Percentiles rank a stretch among this genome's conserved stretches.
phyloP scores from a whole-genome alignment of 2,113 vertebrate genomes.

The Solea senegalensis region DNA sequence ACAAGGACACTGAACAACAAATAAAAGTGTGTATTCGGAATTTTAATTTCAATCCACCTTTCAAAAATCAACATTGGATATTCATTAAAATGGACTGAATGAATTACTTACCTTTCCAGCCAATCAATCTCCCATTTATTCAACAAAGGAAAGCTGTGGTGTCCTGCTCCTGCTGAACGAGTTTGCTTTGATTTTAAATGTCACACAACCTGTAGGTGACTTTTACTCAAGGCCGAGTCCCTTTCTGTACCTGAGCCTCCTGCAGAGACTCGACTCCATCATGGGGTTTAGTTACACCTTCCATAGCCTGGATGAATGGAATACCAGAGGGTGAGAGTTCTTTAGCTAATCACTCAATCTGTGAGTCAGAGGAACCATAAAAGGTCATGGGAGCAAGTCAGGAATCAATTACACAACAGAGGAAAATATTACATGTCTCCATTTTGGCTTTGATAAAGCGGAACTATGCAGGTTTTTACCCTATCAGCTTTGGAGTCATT shows the following conservation, averaged over 20 bases:
- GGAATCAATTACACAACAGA: not conserved
- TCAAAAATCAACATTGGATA: not conserved
- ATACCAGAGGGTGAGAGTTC: not conserved
- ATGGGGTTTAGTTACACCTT: slow-evolving; percentile 11
- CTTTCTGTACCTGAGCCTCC: slow-evolving; percentile 12
- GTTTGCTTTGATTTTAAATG: slow-evolving; percentile 62
- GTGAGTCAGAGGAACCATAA: slow-evolving; percentile 2
- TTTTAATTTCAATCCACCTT: no score
- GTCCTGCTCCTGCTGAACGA: not conserved
- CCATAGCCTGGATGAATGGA: not conserved
- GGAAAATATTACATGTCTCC: no score
- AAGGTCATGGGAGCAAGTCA: slow-evolving; percentile 13
- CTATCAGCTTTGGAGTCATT: no score
- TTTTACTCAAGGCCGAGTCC: slow-evolving; percentile 13
- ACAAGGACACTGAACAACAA: no score
- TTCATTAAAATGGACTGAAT: not conserved
- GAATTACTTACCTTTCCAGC: not conserved
- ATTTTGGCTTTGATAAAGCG: no score
- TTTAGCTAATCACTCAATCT: slow-evolving; percentile 9
- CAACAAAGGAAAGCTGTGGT: slow-evolving; percentile 21
- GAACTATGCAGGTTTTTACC: no score
- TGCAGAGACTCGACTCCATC: slow-evolving; percentile 4
- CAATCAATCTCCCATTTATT: slow-evolving; percentile 27
- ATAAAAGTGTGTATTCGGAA: no score
- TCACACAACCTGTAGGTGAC: slow-evolving; percentile 31